phyloP scores from a whole-genome alignment of 2,113 vertebrate species.

The Hippolais icterina region DNA sequence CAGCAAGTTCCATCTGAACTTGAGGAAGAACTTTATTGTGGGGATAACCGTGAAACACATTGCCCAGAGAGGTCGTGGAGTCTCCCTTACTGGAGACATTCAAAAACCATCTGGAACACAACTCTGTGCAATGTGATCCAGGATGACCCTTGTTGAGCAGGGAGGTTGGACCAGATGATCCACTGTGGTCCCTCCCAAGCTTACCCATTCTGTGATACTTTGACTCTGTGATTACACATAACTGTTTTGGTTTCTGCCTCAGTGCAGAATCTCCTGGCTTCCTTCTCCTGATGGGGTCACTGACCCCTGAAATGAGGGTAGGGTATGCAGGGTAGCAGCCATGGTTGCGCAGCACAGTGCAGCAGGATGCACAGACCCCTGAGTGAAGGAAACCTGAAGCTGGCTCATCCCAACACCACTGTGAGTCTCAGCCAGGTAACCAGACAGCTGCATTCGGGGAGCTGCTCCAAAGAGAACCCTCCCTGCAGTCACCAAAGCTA shows the following conservation, averaged over 20 bases:
- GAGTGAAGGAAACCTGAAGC: background rate
- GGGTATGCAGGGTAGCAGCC: background rate
- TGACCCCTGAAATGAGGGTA: accelerated
- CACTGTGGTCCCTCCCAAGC: background rate
- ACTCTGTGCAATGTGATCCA: background rate
- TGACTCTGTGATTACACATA: background rate
- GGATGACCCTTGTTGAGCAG: background rate
- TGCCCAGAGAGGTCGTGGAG: background rate
- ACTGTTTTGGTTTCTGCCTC: background rate
- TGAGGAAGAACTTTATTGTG: background rate
- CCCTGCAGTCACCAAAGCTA: background rate
- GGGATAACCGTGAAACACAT: accelerated
- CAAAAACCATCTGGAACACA: background rate
- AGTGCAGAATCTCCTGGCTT: background rate
- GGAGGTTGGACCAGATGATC: background rate
- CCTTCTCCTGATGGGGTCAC: background rate
- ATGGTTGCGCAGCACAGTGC: accelerated
- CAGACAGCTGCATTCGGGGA: background rate
- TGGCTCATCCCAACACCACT: background rate
- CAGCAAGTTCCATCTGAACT: background rate
- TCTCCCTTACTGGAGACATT: background rate
- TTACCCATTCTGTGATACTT: background rate
- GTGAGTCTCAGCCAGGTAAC: background rate
- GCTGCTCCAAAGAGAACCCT: background rate
- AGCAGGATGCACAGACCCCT: background rate